phyloP scores from a whole-genome alignment of 2,888 invertebrate species.

The Orthosia gothica region DNA sequence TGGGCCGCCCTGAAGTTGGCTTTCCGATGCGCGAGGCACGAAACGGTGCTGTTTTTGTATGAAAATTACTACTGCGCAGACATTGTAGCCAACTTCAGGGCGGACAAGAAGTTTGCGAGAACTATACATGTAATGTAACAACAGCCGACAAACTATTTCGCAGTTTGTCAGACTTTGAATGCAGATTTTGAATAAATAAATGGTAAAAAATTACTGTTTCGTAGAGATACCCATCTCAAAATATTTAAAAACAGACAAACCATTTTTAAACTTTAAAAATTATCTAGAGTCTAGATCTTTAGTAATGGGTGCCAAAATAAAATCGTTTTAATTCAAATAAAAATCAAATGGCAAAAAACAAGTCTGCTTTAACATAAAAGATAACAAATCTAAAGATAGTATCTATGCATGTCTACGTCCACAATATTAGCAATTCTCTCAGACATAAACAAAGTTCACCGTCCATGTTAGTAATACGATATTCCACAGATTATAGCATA shows the following conservation, averaged over 20 bases:
- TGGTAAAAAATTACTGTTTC: background rate
- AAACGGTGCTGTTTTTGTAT: too few relatives aligned
- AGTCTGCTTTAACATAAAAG: conserved; percentile 13
- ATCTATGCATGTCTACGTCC: conserved; percentile 2
- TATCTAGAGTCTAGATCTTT: conserved; percentile 16
- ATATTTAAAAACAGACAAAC: background rate
- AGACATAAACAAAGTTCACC: conserved; percentile 22
- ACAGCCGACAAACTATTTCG: background rate
- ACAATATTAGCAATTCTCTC: conserved; percentile 11
- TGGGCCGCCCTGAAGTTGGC: too few relatives aligned
- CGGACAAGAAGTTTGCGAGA: too few relatives aligned
- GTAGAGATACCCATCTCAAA: background rate
- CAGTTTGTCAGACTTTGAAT: background rate
- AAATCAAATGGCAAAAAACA: conserved; percentile 6
- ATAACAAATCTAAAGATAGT: conserved; percentile 15
- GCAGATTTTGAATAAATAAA: background rate
- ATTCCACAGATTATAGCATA: conserved; percentile 77
- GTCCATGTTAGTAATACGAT: conserved; percentile 62
- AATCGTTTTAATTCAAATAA: conserved; percentile 4
- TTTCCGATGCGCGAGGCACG: too few relatives aligned
- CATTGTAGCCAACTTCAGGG: too few relatives aligned
- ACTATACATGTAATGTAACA: too few relatives aligned
- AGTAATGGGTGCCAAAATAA: background rate
- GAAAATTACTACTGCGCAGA: too few relatives aligned
- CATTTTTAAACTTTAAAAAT: background rate